Evolutionary conservation across 2,888 invertebrate genomes (phyloP).

Genomic region (Phymatocera aterrima): DNA sequence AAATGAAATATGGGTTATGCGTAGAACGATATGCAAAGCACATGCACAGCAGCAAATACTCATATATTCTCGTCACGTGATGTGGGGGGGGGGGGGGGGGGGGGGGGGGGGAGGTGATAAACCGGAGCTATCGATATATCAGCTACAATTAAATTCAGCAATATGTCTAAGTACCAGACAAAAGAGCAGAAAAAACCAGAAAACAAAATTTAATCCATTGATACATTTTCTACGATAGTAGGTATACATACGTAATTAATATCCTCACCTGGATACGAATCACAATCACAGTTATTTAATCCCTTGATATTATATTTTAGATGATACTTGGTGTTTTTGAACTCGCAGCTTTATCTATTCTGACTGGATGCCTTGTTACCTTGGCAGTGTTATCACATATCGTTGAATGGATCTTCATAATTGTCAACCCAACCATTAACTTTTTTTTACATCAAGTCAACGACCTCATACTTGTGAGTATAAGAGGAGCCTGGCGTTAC

Average conservation of each 20-base stretch:
- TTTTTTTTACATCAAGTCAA: conserved; percentile 57
- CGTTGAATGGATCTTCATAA: conserved; percentile 57
- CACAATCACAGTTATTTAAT: not conserved
- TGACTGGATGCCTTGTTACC: conserved; percentile 60
- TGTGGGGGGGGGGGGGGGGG: not conserved
- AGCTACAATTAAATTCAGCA: not conserved
- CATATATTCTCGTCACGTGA: conserved; percentile 1
- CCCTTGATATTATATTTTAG: conserved; percentile 50
- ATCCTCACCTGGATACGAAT: not conserved
- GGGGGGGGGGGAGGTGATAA: no score
- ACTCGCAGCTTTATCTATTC: conserved; percentile 55
- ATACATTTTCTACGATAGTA: no score
- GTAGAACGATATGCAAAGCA: conserved; percentile 2
- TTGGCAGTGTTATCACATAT: conserved; percentile 60
- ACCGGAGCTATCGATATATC: conserved; percentile 4
- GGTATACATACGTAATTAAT: not conserved
- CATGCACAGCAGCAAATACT: no score
- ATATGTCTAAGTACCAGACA: not conserved
- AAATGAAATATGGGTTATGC: not conserved
- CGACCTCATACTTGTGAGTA: conserved; percentile 63
- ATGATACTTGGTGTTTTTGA: conserved; percentile 52
- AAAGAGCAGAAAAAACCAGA: no score
- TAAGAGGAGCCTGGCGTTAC: not conserved
- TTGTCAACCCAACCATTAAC: conserved; percentile 57
- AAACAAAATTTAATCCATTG: no score